phyloP scores from a whole-genome alignment of 1,140 invertebrate species.

The Dufourea novaeangliae region DNA sequence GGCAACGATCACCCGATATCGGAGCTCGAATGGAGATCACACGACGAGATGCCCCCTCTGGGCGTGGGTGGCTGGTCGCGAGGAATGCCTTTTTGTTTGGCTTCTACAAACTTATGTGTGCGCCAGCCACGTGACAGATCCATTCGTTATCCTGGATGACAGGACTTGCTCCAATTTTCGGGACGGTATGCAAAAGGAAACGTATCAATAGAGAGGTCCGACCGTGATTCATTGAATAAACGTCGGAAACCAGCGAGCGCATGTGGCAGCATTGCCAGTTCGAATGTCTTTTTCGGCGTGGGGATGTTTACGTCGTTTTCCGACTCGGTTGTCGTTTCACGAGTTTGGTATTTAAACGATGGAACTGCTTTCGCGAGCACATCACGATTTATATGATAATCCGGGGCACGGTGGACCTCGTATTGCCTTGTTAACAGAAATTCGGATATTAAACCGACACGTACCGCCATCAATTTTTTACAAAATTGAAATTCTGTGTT shows the following conservation, averaged over 20 bases:
- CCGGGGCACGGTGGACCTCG: too few relatives aligned
- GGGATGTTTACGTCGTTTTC: not conserved
- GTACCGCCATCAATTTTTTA: too few relatives aligned
- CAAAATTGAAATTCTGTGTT: too few relatives aligned
- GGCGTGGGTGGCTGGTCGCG: not conserved
- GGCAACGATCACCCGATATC: conserved; percentile 4
- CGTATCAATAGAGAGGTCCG: not conserved
- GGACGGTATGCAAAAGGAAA: not conserved
- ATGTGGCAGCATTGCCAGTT: not conserved
- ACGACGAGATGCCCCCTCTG: not conserved
- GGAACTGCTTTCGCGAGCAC: too few relatives aligned
- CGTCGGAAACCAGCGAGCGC: not conserved
- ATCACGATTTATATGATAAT: too few relatives aligned
- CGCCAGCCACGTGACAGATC: not conserved
- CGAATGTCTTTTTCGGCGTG: not conserved
- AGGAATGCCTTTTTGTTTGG: not conserved
- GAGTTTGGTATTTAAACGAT: too few relatives aligned
- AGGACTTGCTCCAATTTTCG: conserved; percentile 4
- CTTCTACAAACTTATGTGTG: not conserved
- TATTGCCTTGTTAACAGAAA: too few relatives aligned
- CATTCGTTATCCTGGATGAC: conserved; percentile 21
- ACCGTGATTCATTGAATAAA: not conserved
- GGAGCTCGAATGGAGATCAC: not conserved
- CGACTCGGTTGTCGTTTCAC: too few relatives aligned
- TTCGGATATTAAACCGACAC: too few relatives aligned